Conservation (phyloP, 2,113 vertebrate species). For the Tetrax tetrax region DNA sequence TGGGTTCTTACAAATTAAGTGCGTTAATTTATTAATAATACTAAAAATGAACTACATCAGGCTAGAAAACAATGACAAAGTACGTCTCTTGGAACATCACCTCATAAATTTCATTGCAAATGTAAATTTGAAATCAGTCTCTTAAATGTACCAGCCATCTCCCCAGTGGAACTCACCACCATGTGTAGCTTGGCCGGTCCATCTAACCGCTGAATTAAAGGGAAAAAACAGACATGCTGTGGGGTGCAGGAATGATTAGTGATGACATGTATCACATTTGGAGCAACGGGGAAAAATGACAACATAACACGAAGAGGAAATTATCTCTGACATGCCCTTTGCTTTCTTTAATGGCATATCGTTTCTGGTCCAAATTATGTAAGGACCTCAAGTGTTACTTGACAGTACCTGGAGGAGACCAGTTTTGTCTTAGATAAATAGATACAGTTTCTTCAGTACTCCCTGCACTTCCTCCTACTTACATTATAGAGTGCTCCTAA, state of each 20-base stretch:
- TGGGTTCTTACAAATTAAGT: background rate
- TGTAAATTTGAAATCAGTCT: background rate
- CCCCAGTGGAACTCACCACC: background rate
- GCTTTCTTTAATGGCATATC: background rate
- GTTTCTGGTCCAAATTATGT: background rate
- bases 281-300: background rate
- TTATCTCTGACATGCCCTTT: slow-evolving; percentile 1
- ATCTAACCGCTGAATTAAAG: slow-evolving; percentile 5
- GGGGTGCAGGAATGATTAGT: background rate
- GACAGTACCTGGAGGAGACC: background rate
- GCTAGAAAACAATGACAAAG: background rate
- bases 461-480: background rate
- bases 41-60: background rate
- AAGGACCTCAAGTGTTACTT: background rate
- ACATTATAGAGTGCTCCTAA: background rate
- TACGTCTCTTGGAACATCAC: background rate
- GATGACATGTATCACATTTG: background rate
- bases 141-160: background rate
- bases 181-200: background rate
- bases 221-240: background rate
- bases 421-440: slow-evolving; percentile 15
- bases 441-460: background rate
- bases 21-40: background rate
- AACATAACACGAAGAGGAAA: slow-evolving; percentile 8
- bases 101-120: background rate